A percentile compares a stretch with the other conserved stretches of the same genome.
phyloP scores from a whole-genome alignment of 2,888 invertebrate species.

The Epinotia ramella region DNA sequence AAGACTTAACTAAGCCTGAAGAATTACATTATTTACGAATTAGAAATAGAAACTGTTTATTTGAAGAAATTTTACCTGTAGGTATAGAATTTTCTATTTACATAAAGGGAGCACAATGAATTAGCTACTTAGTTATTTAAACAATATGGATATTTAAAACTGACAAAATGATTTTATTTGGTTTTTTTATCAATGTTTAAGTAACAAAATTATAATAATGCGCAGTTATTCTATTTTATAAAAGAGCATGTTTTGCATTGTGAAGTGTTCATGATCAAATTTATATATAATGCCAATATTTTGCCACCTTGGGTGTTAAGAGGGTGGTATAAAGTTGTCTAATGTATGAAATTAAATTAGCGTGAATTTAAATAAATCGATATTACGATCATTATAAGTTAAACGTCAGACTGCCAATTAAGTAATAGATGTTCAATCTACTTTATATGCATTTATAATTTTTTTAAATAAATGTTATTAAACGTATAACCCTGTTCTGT shows the following conservation, averaged over 20 bases:
- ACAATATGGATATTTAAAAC: not conserved
- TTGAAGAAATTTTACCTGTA: no score
- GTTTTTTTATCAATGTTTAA: not conserved
- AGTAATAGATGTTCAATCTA: no score
- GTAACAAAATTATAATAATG: no score
- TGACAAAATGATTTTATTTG: not conserved
- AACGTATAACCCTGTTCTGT: not conserved
- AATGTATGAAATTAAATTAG: not conserved
- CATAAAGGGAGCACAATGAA: not conserved
- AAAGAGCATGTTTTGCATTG: not conserved
- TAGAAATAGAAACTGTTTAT: not conserved
- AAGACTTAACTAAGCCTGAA: constrained; percentile 60
- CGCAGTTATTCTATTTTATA: not conserved
- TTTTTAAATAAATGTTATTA: not conserved
- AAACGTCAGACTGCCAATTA: no score
- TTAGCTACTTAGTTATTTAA: not conserved
- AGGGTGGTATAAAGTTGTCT: not conserved
- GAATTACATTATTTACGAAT: not conserved
- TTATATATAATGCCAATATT: not conserved
- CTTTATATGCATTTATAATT: no score
- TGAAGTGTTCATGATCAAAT: not conserved
- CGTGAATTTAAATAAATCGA: no score
- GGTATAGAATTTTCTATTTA: not conserved
- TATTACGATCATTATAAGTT: not conserved
- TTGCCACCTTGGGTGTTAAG: not conserved